Base-by-base conservation (phyloP, 2,797 vertebrate genomes). In the Darevskia nairensis region DNA sequence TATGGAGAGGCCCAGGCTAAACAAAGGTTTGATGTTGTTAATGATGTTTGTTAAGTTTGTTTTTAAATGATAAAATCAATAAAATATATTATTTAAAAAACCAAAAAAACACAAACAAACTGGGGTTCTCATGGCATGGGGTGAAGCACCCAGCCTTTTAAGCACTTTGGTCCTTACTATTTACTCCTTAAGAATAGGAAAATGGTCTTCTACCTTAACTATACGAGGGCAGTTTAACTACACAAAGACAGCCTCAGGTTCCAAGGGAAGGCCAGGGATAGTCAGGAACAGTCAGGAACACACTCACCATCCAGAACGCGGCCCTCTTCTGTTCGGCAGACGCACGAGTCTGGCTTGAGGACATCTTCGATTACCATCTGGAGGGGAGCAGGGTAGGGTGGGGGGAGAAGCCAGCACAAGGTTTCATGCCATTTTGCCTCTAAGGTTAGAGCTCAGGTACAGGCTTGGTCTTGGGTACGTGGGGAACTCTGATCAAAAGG, bases 301-400 rank as follows among this genome's bases (percentile, higher is more conserved):
- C 75, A 91, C 95, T 96, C 94, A 98, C 98, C 98, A 29, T 99
- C 98, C 71, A 99, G 91, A 86, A 99, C 90, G 86, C 94, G 95
- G 75, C 98, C 98, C 91, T 97, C 97, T 41, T 98, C 98, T 29
- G 98, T 98, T 88, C 97, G 97, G 96, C 98, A 99, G 39, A 98
- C 97, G 69, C 98, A 99, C 0, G 94, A 96, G 29, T 94, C 94
- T 0, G 97, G 96, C 3, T 97, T 96, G 90, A 98, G 86, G 71
- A 99, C 98, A 25, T 99, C 98, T 95, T 99, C 98, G 64, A 99
- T 92, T 11, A 95, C 96, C 98, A 99, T 98, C 98, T 99, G 89
- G 78, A 6, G 32, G 25, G 19, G 25, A 66, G 29, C 81, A 35
- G 89, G 8, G 50, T 4, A 1, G 61, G 32, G 32, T 8, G 7